These are phyloP conservation scores for Lingula anatina DNA, from an alignment of 2,888 invertebrate genomes.

Conservation along the genomic window DNA sequence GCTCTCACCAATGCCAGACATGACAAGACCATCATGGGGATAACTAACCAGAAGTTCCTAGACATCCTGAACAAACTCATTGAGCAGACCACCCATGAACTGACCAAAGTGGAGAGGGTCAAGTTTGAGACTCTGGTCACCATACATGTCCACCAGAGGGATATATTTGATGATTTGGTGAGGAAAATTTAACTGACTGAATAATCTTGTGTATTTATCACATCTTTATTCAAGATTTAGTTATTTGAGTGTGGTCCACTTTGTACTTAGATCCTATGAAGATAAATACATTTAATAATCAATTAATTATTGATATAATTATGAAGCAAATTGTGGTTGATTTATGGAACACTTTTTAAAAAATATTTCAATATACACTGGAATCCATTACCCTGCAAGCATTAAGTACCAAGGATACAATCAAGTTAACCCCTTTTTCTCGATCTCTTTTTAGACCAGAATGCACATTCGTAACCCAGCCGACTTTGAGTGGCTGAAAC, in stretches of 20 bases:
- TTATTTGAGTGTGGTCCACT: no score
- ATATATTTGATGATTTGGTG: slow-evolving; percentile 79
- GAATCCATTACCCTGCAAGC: no score
- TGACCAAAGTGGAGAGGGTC: slow-evolving; percentile 68
- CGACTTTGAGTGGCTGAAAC: slow-evolving; percentile 91
- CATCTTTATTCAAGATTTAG: no score
- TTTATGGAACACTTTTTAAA: no score
- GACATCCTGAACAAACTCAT: slow-evolving; percentile 76
- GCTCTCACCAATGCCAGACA: slow-evolving; percentile 66
- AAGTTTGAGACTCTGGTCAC: slow-evolving; percentile 85
- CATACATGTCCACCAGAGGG: slow-evolving; percentile 87
- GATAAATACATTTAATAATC: no score
- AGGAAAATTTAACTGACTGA: no score
- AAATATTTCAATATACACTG: no score
- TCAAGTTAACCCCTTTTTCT: neutral
- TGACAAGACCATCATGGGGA: slow-evolving; percentile 73
- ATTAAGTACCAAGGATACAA: neutral
- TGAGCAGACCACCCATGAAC: slow-evolving; percentile 75
- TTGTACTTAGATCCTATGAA: no score
- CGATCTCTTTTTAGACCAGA: slow-evolving; percentile 39
- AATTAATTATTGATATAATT: no score
- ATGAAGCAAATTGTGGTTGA: no score
- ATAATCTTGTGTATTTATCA: no score
- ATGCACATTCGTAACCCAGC: slow-evolving; percentile 60
- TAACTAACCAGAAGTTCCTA: slow-evolving; percentile 73